Evolutionary conservation across 1,140 invertebrate genomes (phyloP), one percentile per base, ranked within the genome.

Genomic region (Schlechtendalia chinensis): DNA sequence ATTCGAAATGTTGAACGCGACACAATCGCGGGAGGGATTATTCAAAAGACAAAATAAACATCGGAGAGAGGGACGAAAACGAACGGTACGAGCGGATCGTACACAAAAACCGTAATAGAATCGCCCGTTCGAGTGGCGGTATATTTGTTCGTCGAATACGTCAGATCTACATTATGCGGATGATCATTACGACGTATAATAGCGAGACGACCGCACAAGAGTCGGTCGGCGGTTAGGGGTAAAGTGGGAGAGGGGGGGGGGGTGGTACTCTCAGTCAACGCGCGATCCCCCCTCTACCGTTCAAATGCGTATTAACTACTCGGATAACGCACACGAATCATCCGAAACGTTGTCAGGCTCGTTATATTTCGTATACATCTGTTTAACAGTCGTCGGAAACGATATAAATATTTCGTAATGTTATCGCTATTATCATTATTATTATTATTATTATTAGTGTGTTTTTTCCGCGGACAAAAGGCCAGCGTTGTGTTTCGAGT

Each of bases 301-400:
- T 74, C 53, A 53, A 74, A 74, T 56, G n/a, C n/a, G n/a, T 74
- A 74, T 4, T 39, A 74, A 14, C 71, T 74, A 56, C 53, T 56
- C 54, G 29, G 56, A 56, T 56, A 29, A 32, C 53, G 22, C 22
- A 74, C 71, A n/a, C n/a, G 53, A 54, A 74, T 32, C 54, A 67
- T 14, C 39, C n/a, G 39, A 45, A 56, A 56, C 14, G 1, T 74
- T 32, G 19, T 54, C 50, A 56, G 22, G 27, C 3, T 39, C 32
- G 19, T 50, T 45, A 39, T 65, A 65, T 19, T 32, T 65, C n/a
- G 8, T 39, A 39, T 39, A 39, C 32, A 39, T 39, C 3, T 39
- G 8, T 39, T 4, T 39, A 4, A 39, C 29, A 32, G 29, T 29
- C 61, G 29, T 29, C 61, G 8, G 8, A 63, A 63, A 32, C 19